Conservation (phyloP, 2,113 vertebrate species). For the Paralichthys olivaceus region DNA sequence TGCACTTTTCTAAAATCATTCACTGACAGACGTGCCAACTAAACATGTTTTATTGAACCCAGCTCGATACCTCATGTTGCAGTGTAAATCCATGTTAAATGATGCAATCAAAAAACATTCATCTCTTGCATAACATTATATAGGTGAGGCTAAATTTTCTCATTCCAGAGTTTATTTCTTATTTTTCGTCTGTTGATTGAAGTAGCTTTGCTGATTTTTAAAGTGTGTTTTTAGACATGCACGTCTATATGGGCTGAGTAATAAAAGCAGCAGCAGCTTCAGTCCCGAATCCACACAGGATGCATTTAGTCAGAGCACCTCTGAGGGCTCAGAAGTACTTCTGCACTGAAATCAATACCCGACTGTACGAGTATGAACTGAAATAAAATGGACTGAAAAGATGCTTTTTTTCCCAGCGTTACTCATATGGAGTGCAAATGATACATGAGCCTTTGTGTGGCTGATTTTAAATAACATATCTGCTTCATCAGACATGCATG, state of each 20-base stretch:
- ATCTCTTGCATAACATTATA: background rate
- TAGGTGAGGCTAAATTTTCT: background rate
- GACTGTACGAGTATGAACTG: background rate
- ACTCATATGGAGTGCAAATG: background rate
- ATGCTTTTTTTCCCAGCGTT: background rate
- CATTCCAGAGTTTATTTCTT: background rate
- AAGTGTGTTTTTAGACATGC: background rate
- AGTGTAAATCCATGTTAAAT: background rate
- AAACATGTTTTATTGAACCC: background rate
- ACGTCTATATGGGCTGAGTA: background rate
- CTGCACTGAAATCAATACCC: slow-evolving; percentile 5
- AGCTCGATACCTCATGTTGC: background rate
- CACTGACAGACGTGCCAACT: too few species aligned
- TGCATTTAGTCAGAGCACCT: slow-evolving; percentile 6
- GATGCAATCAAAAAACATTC: background rate
- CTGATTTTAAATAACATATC: background rate
- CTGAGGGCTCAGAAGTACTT: background rate
- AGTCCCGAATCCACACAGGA: background rate
- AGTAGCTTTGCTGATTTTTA: background rate
- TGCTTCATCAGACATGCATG: background rate
- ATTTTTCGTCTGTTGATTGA: background rate
- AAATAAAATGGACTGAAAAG: background rate
- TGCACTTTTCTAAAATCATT: too few species aligned
- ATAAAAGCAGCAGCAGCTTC: background rate
- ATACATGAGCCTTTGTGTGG: background rate